Conservation (phyloP, 2,888 invertebrate species). For the Miltochrista miniata region DNA sequence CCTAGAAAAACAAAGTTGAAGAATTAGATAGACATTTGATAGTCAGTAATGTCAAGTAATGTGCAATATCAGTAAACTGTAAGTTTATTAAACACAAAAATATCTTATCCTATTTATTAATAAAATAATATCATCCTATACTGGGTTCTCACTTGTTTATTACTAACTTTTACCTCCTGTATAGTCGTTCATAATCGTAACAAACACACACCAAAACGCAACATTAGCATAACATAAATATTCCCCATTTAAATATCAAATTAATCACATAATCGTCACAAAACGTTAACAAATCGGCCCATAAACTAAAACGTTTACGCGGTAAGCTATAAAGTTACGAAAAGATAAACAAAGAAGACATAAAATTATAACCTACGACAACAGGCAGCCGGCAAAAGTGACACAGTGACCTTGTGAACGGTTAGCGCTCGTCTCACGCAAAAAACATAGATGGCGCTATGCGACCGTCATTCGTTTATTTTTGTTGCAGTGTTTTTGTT, state of each 20-base stretch:
- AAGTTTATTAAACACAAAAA: too few species aligned
- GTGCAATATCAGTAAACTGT: too few species aligned
- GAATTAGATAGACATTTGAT: too few species aligned
- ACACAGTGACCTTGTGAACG: conserved; percentile 77
- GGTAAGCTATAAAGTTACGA: conserved; percentile 78
- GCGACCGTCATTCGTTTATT: conserved; percentile 22
- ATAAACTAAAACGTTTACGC: conserved; percentile 66
- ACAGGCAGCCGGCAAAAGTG: conserved; percentile 83
- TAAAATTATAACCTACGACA: conserved; percentile 84
- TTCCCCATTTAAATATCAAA: conserved; percentile 9
- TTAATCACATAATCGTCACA: conserved; percentile 22
- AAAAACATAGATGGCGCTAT: conserved; percentile 69
- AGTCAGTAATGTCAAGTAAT: too few species aligned
- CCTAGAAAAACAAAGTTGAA: too few species aligned
- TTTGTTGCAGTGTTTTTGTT: too few species aligned
- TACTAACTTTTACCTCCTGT: too few species aligned
- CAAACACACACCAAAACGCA: too few species aligned
- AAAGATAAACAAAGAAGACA: conserved; percentile 84
- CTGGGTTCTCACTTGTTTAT: too few species aligned
- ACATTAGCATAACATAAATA: conserved; percentile 18
- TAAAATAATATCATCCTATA: too few species aligned
- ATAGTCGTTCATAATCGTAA: too few species aligned
- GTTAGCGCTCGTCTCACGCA: conserved; percentile 49
- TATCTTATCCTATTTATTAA: too few species aligned
- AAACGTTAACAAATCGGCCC: conserved; percentile 29